These are phyloP conservation scores for Stictocephala bisonia DNA, from an alignment of 2,888 invertebrate species.

Conservation along the genomic window DNA sequence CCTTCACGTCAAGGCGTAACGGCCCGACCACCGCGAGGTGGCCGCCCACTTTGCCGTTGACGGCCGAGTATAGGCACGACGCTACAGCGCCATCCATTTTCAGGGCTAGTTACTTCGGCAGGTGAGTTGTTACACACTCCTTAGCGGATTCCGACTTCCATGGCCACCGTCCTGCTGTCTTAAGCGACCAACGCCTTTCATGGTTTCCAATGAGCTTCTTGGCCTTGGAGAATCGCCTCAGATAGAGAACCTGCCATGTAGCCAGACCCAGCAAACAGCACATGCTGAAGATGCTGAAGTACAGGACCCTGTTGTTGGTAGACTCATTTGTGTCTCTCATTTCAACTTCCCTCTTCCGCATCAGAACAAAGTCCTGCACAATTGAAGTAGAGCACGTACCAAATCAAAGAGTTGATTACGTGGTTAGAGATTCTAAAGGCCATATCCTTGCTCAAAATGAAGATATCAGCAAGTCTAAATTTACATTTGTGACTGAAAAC, in stretches of 20 bases:
- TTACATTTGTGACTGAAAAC: constrained; percentile 96
- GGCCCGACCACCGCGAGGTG: constrained; percentile 63
- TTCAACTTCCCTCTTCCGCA: constrained; percentile 97
- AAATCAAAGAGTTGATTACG: constrained; percentile 89
- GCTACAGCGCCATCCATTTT: constrained; percentile 75
- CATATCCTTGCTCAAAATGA: constrained; percentile 93
- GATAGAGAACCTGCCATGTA: constrained; percentile 98
- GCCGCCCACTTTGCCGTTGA: constrained; percentile 59
- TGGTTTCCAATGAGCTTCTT: constrained; percentile 99
- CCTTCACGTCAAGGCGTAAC: too few relatives aligned
- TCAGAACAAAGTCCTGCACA: constrained; percentile 95
- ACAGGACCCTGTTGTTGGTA: constrained; percentile 95
- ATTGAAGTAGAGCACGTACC: constrained; percentile 94
- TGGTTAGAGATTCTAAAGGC: constrained; percentile 94
- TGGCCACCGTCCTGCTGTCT: too few relatives aligned
- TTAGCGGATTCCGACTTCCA: constrained; percentile 73
- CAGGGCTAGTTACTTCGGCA: constrained; percentile 71
- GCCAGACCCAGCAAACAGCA: constrained; percentile 93
- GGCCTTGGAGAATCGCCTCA: constrained; percentile 98
- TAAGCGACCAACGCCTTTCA: constrained; percentile 74
- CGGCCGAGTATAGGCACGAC: constrained; percentile 68
- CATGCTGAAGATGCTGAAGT: constrained; percentile 99
- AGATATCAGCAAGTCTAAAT: constrained; percentile 89
- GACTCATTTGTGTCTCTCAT: constrained; percentile 99
- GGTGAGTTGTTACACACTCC: too few relatives aligned